Percentiles rank a stretch among this genome's conserved stretches.
Conservation (phyloP, 2,113 vertebrate species). For the Aphelocoma coerulescens region DNA sequence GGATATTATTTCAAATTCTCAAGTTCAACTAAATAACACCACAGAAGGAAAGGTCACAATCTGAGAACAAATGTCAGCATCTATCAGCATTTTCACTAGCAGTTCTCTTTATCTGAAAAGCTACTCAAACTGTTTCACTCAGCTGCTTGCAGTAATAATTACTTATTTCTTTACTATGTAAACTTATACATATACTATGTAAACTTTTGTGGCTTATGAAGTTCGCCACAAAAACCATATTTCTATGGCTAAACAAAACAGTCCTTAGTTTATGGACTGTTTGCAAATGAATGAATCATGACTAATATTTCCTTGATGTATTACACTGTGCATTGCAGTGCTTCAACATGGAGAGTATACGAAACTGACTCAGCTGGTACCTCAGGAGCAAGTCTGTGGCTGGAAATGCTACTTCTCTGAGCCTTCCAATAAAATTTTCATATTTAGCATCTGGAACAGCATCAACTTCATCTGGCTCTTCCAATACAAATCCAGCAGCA, state of each 20-base stretch:
- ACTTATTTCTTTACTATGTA: not conserved
- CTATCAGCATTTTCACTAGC: not conserved
- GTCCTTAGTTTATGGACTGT: not conserved
- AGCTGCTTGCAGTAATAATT: not conserved
- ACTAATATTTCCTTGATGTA: not conserved
- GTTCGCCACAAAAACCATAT: not conserved
- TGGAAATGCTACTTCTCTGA: not conserved
- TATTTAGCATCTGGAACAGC: not conserved
- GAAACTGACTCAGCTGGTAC: not conserved
- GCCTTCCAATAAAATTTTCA: not conserved
- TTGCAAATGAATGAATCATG: not conserved
- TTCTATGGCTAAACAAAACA: not conserved
- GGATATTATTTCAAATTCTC: not conserved
- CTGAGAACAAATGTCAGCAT: not conserved
- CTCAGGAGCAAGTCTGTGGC: not conserved
- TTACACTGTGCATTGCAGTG: not conserved
- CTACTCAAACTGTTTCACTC: not conserved
- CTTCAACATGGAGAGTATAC: not conserved
- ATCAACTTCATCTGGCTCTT: not conserved
- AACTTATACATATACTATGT: not conserved
- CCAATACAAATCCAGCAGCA: not conserved
- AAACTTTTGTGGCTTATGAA: not conserved
- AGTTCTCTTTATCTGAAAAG: not conserved
- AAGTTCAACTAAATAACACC: not conserved
- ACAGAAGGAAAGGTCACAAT: not conserved